Base-by-base conservation (phyloP, 2,797 vertebrate genomes). In the Calcarius lapponicus region DNA sequence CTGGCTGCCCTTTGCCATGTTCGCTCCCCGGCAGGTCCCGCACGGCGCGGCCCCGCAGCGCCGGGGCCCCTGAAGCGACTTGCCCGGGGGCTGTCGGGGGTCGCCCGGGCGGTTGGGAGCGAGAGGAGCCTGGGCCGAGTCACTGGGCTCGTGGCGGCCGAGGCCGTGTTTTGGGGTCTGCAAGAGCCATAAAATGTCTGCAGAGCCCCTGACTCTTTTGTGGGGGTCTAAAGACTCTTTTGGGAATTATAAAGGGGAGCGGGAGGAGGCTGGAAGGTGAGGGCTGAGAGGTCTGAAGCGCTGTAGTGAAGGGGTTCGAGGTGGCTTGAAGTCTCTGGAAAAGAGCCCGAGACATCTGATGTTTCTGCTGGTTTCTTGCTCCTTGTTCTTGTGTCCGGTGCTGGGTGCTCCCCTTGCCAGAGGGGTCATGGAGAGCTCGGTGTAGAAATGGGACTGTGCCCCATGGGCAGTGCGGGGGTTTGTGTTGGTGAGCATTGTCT, bases 381-480 rank as follows among this genome's bases (percentile, higher is more conserved):
- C 17, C 47, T 43, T 11, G 19, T 32, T 38, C 26, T 18, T 26
- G 60, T 22, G n/a, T 18, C 26, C 1, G 1, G 13, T 7, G 17
- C 67, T 45, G 61, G 26, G 7, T 28, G 24, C 40, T 56, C 17
- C 34, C 22, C 6, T 13, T 25, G 31, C 9, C 8, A 1, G 38
- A 6, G 40, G 11, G 26, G 9, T 60, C 34, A 1, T 1, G 24
- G 45, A 13, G 34, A 65, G 31, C 56, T 16, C 11, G 34, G n/a
- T 3, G 6, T 38, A 3, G 21, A 7, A 36, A 3, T 6, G 28
- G 29, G 18, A 6, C 34, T 15, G 28, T 31, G 28, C 19, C 51
- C 34, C 1, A 0, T 8, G 8, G 4, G 56, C 4, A 0, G 28
- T 4, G 4, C 28, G 4, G 40, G 57, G 32, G 2, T 56, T 79